Conservation (phyloP, 2,113 vertebrate species). For the Cichladusa arquata region DNA sequence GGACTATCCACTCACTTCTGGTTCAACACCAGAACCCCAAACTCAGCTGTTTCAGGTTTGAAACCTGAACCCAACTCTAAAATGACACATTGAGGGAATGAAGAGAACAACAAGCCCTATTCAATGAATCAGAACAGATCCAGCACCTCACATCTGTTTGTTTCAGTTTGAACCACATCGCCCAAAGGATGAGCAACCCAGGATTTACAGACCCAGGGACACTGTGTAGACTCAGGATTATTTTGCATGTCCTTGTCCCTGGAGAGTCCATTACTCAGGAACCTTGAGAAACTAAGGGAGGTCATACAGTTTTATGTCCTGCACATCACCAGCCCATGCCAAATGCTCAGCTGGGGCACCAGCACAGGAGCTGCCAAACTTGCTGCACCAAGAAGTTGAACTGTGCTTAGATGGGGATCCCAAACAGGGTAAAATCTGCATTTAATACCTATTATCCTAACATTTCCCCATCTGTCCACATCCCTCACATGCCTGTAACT, state of each 20-base stretch:
- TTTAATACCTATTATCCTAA: constrained; percentile 56
- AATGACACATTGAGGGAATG: neutral
- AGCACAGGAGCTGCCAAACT: neutral
- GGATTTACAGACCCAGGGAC: neutral
- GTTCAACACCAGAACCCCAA: neutral
- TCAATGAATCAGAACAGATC: neutral
- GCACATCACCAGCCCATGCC: neutral
- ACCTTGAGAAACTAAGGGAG: neutral
- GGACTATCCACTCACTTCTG: neutral
- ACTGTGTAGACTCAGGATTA: neutral
- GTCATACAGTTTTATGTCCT: neutral
- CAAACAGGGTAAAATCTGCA: constrained; percentile 19
- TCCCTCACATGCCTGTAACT: neutral
- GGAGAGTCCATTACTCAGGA: neutral
- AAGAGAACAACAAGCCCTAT: neutral
- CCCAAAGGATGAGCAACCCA: neutral
- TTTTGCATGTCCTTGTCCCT: neutral
- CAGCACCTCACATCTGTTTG: neutral
- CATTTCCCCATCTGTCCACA: constrained; percentile 58
- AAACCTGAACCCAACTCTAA: neutral
- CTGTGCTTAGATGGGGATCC: neutral
- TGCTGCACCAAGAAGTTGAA: neutral
- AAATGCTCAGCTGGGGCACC: neutral
- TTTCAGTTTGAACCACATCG: fast-evolving
- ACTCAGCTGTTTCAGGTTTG: neutral